Evolutionary conservation across 2,888 invertebrate genomes (phyloP).

Genomic region (Meloe dianella): DNA sequence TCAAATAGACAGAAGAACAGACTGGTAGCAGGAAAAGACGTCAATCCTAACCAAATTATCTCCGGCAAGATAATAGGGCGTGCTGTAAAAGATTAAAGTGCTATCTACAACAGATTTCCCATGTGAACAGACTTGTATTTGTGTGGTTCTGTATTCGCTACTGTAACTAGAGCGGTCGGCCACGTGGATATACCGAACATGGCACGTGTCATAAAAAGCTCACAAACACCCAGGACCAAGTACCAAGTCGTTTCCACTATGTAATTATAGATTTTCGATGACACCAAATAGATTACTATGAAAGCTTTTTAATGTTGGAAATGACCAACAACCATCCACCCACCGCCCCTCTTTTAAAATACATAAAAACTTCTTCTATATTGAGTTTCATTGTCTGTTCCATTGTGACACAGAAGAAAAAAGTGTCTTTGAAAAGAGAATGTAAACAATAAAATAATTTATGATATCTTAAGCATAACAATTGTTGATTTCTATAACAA

Average conservation of each 20-base stretch:
- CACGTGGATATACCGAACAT: slow-evolving; percentile 38
- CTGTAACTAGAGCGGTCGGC: slow-evolving; percentile 44
- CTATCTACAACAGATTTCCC: slow-evolving; percentile 37
- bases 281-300: slow-evolving; percentile 16
- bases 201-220: slow-evolving; percentile 45
- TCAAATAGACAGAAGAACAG: not conserved
- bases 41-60: slow-evolving; percentile 34
- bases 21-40: slow-evolving; percentile 22
- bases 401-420: not conserved
- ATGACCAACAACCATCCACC: too few relatives aligned
- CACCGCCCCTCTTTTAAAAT: not conserved
- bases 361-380: not conserved
- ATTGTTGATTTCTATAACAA: not conserved
- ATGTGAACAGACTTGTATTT: slow-evolving; percentile 30
- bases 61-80: slow-evolving; percentile 8
- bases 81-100: slow-evolving; percentile 33
- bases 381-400: not conserved
- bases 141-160: slow-evolving; percentile 23
- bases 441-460: not conserved
- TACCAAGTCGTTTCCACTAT: not conserved
- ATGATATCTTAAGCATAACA: not conserved
- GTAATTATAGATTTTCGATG: slow-evolving; percentile 28
- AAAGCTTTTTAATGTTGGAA: slow-evolving; percentile 22
- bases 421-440: slow-evolving; percentile 10
- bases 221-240: slow-evolving; percentile 31